Evolutionary conservation across 2,113 vertebrate species (phyloP).

Genomic region (Furnarius figulus): DNA sequence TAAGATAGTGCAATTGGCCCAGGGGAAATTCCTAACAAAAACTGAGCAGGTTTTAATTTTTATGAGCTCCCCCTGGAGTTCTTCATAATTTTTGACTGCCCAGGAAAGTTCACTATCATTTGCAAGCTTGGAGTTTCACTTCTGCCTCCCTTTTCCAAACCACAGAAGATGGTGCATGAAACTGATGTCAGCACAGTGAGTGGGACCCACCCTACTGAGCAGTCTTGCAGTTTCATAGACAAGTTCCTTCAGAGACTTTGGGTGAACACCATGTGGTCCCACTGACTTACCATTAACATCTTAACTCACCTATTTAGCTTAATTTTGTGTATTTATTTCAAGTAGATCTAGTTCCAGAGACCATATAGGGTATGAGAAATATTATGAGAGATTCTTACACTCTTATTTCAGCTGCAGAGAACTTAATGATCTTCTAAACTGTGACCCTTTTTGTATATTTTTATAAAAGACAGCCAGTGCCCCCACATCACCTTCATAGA

Average conservation of each 20-base stretch:
- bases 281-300: background rate
- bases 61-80: background rate
- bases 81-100: background rate
- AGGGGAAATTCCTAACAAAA: background rate
- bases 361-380: background rate
- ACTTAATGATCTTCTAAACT: background rate
- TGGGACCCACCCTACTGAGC: background rate
- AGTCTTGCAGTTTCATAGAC: background rate
- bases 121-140: background rate
- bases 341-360: background rate
- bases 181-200: background rate
- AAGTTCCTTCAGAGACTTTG: background rate
- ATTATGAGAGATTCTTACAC: background rate
- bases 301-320: background rate
- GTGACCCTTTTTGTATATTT: background rate
- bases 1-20: background rate
- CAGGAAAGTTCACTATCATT: background rate
- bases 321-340: background rate
- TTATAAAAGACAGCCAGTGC: background rate
- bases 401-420: background rate
- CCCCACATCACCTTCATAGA: background rate
- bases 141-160: background rate
- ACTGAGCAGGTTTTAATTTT: background rate
- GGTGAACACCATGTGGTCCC: background rate
- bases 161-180: background rate